These are phyloP conservation scores for Aphis gossypii DNA, from an alignment of 1,140 invertebrate species.

Conservation along the genomic window DNA sequence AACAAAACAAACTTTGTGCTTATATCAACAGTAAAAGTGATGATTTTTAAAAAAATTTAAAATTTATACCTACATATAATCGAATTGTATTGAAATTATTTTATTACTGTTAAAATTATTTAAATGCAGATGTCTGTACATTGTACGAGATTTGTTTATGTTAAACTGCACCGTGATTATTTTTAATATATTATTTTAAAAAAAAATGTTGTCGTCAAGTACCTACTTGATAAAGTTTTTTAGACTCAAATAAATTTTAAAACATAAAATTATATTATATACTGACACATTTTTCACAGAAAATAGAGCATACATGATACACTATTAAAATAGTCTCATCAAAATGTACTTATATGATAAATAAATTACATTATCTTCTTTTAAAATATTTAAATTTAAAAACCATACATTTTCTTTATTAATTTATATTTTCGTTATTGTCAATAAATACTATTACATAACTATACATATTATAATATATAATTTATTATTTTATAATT, in stretches of 20 bases:
- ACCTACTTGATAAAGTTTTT: neutral
- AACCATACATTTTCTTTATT: neutral
- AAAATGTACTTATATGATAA: too few species aligned
- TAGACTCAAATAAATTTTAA: neutral
- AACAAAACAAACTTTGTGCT: neutral
- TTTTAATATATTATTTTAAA: neutral
- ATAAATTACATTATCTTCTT: too few species aligned
- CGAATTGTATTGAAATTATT: neutral
- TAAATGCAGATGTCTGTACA: neutral
- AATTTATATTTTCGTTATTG: neutral
- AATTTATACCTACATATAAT: neutral
- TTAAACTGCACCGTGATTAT: neutral
- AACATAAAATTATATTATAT: neutral
- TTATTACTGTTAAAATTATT: neutral
- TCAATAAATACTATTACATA: neutral
- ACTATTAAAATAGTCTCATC: too few species aligned
- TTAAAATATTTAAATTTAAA: too few species aligned
- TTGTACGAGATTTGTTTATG: neutral
- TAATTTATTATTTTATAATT: too few species aligned
- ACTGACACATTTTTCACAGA: neutral
- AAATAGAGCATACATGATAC: too few species aligned
- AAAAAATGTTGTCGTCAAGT: neutral
- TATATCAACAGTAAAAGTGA: neutral
- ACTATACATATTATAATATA: too few species aligned
- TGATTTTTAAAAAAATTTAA: neutral